phyloP scores from a whole-genome alignment of 2,113 vertebrate species.

The Tragulus kanchil region DNA sequence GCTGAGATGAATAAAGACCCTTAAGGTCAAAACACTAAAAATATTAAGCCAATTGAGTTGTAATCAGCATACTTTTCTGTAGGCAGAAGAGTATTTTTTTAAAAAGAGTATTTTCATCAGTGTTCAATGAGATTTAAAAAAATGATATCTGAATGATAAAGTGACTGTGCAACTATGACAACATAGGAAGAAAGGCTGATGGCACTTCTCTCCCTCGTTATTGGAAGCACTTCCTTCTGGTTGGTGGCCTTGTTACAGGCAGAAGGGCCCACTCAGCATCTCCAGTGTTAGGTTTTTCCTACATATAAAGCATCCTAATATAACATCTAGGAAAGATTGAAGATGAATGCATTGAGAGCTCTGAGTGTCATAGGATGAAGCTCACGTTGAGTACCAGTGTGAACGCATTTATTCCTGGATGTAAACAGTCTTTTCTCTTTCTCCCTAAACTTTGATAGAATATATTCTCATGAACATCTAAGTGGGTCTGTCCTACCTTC shows the following conservation, averaged over 20 bases:
- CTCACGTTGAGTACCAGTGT: neutral
- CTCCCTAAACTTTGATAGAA: neutral
- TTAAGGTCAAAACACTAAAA: slow-evolving; percentile 67
- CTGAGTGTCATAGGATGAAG: neutral
- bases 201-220: slow-evolving; percentile 35
- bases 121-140: slow-evolving; percentile 9
- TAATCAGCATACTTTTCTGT: slow-evolving; percentile 57
- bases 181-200: slow-evolving; percentile 10
- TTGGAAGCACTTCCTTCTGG: slow-evolving; percentile 49
- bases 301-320: neutral
- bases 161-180: slow-evolving; percentile 21
- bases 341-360: neutral
- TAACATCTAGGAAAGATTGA: slow-evolving; percentile 5
- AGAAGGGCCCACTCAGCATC: slow-evolving; percentile 66
- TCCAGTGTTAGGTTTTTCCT: slow-evolving; percentile 21
- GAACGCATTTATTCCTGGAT: neutral
- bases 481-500: slow-evolving; percentile 5
- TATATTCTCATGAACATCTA: neutral
- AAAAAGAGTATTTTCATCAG: slow-evolving; percentile 19
- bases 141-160: slow-evolving; percentile 48
- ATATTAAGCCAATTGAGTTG: slow-evolving; percentile 61
- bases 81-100: slow-evolving; percentile 67
- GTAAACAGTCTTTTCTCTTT: neutral
- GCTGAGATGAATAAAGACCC: slow-evolving; percentile 54
- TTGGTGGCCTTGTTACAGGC: slow-evolving; percentile 61